Evolutionary conservation across 2,888 invertebrate species (phyloP).

Genomic region (Acrocyrtus sp.): DNA sequence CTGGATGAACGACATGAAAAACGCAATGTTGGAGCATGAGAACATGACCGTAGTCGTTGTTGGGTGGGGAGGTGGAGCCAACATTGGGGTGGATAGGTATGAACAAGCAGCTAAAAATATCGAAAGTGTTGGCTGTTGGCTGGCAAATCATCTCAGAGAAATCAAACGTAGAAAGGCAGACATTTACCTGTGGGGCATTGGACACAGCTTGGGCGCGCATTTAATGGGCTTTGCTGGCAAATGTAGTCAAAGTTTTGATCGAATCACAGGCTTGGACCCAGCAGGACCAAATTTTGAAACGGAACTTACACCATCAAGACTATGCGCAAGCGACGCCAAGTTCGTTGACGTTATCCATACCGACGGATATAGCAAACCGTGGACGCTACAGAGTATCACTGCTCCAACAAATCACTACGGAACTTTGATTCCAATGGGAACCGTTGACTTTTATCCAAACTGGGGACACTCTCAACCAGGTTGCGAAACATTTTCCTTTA

Average conservation of each 20-base stretch:
- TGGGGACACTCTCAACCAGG: conserved; percentile 56
- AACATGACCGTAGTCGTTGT: conserved; percentile 48
- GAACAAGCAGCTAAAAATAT: conserved; percentile 54
- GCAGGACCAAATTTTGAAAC: conserved; percentile 53
- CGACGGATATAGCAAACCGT: conserved; percentile 46
- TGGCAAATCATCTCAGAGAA: conserved; percentile 48
- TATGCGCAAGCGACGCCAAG: conserved; percentile 40
- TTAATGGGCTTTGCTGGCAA: conserved; percentile 57
- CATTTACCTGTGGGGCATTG: conserved; percentile 49
- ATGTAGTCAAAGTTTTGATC: conserved; percentile 48
- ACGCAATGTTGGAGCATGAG: conserved; percentile 45
- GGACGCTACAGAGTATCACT: conserved; percentile 53
- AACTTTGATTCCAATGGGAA: conserved; percentile 51
- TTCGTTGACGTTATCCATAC: conserved; percentile 56
- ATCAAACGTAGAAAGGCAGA: conserved; percentile 44
- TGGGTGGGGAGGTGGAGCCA: conserved; percentile 55
- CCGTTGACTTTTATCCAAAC: conserved; percentile 53
- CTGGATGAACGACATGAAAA: conserved; percentile 54
- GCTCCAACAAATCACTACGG: conserved; percentile 55
- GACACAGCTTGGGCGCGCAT: conserved; percentile 53
- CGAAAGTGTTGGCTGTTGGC: conserved; percentile 53
- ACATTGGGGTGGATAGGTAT: conserved; percentile 53
- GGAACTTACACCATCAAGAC: conserved; percentile 40
- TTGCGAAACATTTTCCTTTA: conserved; percentile 50
- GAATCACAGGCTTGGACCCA: conserved; percentile 45